Conservation (phyloP, 2,113 vertebrate species). For the Axis porcinus region DNA sequence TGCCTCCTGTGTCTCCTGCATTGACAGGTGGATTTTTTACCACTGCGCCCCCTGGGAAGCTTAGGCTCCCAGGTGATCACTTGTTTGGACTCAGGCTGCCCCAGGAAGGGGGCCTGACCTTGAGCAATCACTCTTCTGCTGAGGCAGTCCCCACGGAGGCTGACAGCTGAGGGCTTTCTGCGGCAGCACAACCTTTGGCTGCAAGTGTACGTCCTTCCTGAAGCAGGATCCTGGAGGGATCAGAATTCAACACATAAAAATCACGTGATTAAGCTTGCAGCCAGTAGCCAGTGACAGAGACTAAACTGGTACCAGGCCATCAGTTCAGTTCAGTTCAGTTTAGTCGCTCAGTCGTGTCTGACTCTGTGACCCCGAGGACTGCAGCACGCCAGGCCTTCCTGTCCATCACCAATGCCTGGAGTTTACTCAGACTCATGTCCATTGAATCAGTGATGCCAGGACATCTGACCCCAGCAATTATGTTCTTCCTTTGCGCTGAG, state of each 20-base stretch:
- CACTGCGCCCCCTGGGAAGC: neutral
- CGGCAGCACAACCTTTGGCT: neutral
- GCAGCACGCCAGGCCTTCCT: neutral
- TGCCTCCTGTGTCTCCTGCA: neutral
- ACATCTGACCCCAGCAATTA: neutral
- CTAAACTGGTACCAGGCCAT: neutral
- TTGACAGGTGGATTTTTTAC: neutral
- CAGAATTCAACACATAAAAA: neutral
- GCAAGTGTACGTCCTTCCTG: neutral
- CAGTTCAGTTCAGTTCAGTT: neutral
- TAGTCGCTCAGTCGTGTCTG: neutral
- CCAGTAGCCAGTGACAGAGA: neutral
- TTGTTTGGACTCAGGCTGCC: neutral
- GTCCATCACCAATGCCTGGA: neutral
- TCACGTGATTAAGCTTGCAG: neutral
- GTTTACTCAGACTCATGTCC: neutral
- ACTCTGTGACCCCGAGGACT: neutral
- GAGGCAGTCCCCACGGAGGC: neutral
- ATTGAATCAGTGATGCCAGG: neutral
- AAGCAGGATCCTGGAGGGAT: neutral
- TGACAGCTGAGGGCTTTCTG: neutral
- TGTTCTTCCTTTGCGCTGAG: rapidly evolving
- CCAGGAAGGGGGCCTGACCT: neutral
- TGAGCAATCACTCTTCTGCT: neutral
- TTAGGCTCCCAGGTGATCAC: neutral